Percentiles rank a stretch among this genome's conserved stretches.
phyloP scores from a whole-genome alignment of 2,113 vertebrate genomes.

The Brachionichthys hirsutus region DNA sequence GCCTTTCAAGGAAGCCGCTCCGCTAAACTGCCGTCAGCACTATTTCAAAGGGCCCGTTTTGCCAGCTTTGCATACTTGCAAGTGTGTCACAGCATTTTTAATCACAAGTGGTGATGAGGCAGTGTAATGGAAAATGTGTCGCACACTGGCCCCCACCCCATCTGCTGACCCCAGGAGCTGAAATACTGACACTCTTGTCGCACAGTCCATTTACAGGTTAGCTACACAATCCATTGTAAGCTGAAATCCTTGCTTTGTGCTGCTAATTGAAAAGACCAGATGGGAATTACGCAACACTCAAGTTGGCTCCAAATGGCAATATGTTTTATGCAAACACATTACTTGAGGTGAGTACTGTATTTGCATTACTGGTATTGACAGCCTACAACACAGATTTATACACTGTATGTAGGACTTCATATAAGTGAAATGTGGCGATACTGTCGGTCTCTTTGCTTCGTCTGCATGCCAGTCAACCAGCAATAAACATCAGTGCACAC shows the following conservation, averaged over 20 bases:
- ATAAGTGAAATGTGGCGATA: conserved; percentile 1
- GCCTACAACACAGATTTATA: conserved; percentile 2
- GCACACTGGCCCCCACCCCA: conserved; percentile 39
- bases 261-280: conserved; percentile 47
- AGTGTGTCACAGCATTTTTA: conserved; percentile 73
- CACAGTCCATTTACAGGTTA: conserved; percentile 65
- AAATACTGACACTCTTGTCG: conserved; percentile 52
- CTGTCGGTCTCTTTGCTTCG: conserved; percentile 16
- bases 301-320: conserved; percentile 11
- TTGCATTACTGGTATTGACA: neutral
- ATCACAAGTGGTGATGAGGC: conserved; percentile 71
- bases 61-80: conserved; percentile 71
- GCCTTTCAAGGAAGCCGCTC: conserved; percentile 80
- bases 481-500: conserved; percentile 31
- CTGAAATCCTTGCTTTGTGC: conserved; percentile 22
- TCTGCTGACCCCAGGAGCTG: conserved; percentile 51
- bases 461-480: conserved; percentile 39
- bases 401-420: conserved; percentile 26
- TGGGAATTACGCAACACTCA: conserved; percentile 5
- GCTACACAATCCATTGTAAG: conserved; percentile 41
- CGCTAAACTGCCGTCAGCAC: conserved; percentile 76
- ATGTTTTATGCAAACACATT: neutral
- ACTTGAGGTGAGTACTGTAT: neutral
- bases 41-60: conserved; percentile 74
- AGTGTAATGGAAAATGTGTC: conserved; percentile 66